Conservation (phyloP, 2,888 invertebrate genomes). For the Plagiodera versicolora region DNA sequence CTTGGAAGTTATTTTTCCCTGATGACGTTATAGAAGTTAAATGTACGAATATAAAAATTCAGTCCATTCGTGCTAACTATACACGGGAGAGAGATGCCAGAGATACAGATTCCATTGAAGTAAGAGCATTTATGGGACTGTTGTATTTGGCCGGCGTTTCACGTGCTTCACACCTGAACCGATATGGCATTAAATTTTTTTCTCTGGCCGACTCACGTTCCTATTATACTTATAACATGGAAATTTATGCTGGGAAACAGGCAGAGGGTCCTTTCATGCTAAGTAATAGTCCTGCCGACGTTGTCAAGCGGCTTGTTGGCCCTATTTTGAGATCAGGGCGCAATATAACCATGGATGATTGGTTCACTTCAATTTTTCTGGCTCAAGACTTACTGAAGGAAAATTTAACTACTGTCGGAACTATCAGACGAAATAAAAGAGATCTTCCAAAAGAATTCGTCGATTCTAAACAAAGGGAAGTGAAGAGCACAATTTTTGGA, state of each 20-base stretch:
- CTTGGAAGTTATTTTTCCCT: conserved; percentile 11
- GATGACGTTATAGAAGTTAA: conserved; percentile 4
- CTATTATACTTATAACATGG: conserved; percentile 11
- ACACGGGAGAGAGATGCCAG: conserved; percentile 10
- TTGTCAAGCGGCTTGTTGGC: conserved; percentile 6
- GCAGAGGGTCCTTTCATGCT: conserved; percentile 13
- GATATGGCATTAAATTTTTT: conserved; percentile 11
- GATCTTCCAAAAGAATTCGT: conserved; percentile 5
- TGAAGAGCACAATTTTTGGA: conserved; percentile 7
- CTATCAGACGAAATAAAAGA: conserved; percentile 8
- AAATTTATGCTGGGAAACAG: conserved; percentile 15
- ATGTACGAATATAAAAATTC: conserved; percentile 15
- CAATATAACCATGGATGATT: conserved; percentile 5
- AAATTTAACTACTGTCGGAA: conserved; percentile 8
- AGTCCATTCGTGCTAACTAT: conserved; percentile 1
- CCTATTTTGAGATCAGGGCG: conserved; percentile 10
- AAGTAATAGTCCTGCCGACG: not conserved
- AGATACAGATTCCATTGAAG: conserved; percentile 4
- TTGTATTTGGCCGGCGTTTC: conserved; percentile 4
- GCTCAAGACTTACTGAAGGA: not conserved
- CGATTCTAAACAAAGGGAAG: conserved; percentile 8
- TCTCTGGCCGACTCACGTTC: not conserved
- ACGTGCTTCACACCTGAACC: conserved; percentile 1
- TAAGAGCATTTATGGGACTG: conserved; percentile 2
- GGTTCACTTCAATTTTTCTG: too few species aligned